Base-by-base conservation (phyloP, 2,113 vertebrate genomes). In the Salvelinus sp. region DNA sequence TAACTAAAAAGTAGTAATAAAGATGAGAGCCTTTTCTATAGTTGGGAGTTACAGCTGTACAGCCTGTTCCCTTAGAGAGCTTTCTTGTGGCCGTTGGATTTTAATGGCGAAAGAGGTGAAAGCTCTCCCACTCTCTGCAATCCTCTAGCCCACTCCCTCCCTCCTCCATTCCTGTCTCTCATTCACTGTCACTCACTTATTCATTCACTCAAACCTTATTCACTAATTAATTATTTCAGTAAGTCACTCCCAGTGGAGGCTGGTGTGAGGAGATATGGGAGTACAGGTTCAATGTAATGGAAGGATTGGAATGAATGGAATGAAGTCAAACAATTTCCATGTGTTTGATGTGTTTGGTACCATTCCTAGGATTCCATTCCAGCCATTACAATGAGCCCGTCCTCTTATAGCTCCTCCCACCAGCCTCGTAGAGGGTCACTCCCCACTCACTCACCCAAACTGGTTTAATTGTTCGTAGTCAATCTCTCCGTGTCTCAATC, bases 31-130 rank as follows among this genome's bases (percentile, higher is more conserved):
- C 33, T 38, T 38, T 38, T 38, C 38, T 38, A 38, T 38, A 38
- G 7, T 38, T 38, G 38, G 38, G 7, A 38, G 70, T 79, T 82
- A 78, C 91, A 92, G 91, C 89, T 92, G 91, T 83, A 86, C 20
- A 48, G 78, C 64, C 82, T 82, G 82, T 80, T 76, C 76, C 9
- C 38, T 38, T 38, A 9, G 6, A 38, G 33, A 38, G 33, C 33
- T 38, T 38, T 77, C 38, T 84, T 91, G 82, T 82, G 87, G 72
- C 73, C 62, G 71, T 73, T 74, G 75, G 80, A 73, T 28, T 66
- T 81, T 86, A 83, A 78, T 71, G 68, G 27, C 58, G 58, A 79
- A 70, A 68, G 81, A 81, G 66, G 63, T 71, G 58, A 54, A 66
- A 63, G 27, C 54, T 68, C 69, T 83, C 74, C 33, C 47, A 75